These are phyloP conservation scores for Zalophus californianus DNA, from an alignment of 2,797 vertebrate genomes.

Conservation along the genomic window DNA sequence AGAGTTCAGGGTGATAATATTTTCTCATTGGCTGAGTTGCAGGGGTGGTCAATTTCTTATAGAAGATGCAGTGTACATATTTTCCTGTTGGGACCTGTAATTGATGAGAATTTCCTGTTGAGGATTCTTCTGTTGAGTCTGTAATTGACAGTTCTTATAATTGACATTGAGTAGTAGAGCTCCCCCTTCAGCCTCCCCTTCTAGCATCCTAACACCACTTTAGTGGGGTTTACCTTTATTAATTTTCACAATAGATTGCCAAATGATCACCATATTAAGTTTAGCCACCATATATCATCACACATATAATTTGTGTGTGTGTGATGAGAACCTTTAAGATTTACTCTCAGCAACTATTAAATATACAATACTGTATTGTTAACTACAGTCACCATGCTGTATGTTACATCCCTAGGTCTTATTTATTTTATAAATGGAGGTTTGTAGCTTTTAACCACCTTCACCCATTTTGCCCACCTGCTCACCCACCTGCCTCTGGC, in stretches of 20 bases:
- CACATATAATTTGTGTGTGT: background rate
- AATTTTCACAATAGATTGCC: background rate
- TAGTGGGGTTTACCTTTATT: background rate
- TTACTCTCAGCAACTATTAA: background rate
- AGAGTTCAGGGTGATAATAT: background rate
- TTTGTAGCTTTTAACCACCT: background rate
- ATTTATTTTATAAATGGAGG: background rate
- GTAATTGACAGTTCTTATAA: background rate
- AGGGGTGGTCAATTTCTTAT: background rate
- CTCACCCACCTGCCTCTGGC: background rate
- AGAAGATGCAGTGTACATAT: background rate
- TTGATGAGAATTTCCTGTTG: background rate
- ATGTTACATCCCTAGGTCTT: background rate
- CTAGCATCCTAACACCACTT: background rate
- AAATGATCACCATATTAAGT: background rate
- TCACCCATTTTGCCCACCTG: background rate
- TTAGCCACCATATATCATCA: background rate
- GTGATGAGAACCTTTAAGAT: background rate
- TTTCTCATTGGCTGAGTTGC: background rate
- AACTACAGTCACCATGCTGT: background rate
- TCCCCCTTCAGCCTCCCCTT: background rate
- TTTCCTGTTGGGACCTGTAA: background rate
- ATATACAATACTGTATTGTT: background rate
- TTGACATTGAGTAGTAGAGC: background rate
- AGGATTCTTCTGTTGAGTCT: background rate